phyloP scores from a whole-genome alignment of 2,888 invertebrate species.

The Perizoma flavofasciatum region DNA sequence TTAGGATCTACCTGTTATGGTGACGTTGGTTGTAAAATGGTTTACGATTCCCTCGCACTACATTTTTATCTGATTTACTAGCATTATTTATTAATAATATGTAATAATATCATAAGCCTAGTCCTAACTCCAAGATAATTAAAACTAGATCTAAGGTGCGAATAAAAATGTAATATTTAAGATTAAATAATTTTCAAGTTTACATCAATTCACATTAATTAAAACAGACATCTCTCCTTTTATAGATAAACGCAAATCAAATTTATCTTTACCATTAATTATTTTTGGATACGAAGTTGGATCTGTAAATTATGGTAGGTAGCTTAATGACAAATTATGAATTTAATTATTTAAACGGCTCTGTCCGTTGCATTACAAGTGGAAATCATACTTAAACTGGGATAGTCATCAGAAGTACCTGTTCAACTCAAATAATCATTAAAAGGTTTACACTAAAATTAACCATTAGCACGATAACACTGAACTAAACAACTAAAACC shows the following conservation, averaged over 20 bases:
- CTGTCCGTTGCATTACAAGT: constrained; percentile 11
- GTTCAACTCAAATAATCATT: constrained; percentile 7
- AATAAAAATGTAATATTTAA: neutral
- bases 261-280: constrained; percentile 28
- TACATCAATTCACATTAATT: constrained; percentile 12
- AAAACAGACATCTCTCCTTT: constrained; percentile 23
- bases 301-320: constrained; percentile 31
- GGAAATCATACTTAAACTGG: constrained; percentile 3
- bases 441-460: neutral
- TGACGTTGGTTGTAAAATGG: neutral
- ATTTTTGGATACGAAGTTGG: constrained; percentile 21
- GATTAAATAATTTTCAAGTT: constrained; percentile 1
- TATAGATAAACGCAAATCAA: constrained; percentile 26
- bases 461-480: too few species aligned
- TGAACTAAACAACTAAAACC: too few species aligned
- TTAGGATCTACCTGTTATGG: neutral
- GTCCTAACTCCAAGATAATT: too few species aligned
- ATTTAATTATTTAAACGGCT: constrained; percentile 36
- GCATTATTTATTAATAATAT: too few species aligned
- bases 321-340: constrained; percentile 41
- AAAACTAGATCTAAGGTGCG: too few species aligned
- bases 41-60: too few species aligned
- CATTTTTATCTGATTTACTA: too few species aligned
- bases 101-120: too few species aligned
- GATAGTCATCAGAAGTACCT: constrained; percentile 14